Percentiles rank a stretch among this genome's conserved stretches.
Evolutionary conservation across 1,140 invertebrate genomes (phyloP).

Genomic region (Maniola jurtina): DNA sequence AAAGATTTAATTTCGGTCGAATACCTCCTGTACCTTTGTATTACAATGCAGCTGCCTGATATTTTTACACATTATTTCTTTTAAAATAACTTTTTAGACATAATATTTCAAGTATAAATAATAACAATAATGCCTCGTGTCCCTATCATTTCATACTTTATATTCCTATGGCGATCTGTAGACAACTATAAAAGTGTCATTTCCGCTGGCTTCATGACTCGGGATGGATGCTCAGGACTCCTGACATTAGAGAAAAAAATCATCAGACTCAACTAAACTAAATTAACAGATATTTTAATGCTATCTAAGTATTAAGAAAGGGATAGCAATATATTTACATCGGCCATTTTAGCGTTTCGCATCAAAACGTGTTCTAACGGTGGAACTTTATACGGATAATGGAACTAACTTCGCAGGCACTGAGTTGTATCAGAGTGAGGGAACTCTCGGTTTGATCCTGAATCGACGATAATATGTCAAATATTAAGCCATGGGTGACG

Average conservation of each 20-base stretch:
- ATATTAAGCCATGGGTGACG: no score
- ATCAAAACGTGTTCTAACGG: no score
- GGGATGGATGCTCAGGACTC: slow-evolving; percentile 53
- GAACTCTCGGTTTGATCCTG: no score
- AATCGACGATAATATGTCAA: no score
- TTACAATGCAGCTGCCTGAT: not conserved
- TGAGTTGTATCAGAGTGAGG: no score
- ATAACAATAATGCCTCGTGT: not conserved
- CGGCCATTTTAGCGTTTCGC: no score
- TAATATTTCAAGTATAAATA: slow-evolving; percentile 1
- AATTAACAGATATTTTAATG: no score
- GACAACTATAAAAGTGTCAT: slow-evolving; percentile 53
- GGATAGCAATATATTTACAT: no score
- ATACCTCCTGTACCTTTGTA: not conserved
- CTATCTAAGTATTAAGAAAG: no score
- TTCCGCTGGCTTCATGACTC: slow-evolving; percentile 47
- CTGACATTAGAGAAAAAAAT: slow-evolving; percentile 38
- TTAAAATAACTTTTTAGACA: not conserved
- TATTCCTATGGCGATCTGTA: not conserved
- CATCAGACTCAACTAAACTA: not conserved
- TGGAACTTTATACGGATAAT: not conserved
- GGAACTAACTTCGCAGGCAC: no score
- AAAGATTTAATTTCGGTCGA: not conserved
- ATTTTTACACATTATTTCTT: not conserved
- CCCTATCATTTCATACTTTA: not conserved